Base-by-base conservation (phyloP, 2,888 invertebrate species). In the Stenodema calcarata region DNA sequence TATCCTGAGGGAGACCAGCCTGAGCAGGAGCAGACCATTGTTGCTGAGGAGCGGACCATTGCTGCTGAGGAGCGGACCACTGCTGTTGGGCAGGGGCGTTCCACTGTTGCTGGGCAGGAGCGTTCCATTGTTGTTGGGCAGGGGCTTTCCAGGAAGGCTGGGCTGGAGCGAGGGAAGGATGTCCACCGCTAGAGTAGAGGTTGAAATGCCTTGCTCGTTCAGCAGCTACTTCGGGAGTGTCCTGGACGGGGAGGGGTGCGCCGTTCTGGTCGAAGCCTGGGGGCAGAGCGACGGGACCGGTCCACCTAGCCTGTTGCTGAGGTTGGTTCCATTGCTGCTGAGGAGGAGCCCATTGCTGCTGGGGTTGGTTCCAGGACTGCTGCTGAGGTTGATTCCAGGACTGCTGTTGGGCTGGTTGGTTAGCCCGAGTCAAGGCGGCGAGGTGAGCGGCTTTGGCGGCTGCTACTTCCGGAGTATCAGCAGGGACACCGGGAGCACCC, bases 1-100 rank as follows among this genome's bases (percentile, higher is more conserved):
- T 93, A 85, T 88, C 88, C 28, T 70, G 79, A 93, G 93, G 89
- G 93, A 93, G 89, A 93, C 93, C 84, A 93, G 89, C 93, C 93
- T 82, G 81, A 47, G 70, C 42, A 28, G 44, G 87, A 14, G 84
- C 35, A 78, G 47, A 3, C 87, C 88, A 54, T 54, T 82, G 87
- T 62, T 81, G 80, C 70, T 70, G 80, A 62, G 86, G 80, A n/a
- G 18, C 62, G 1, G 18, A 23, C 87, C 75, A 82, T 23, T 44
- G 73, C 41, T 44, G 82, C 50, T 75, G 75, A 41, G 86, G 18
- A 47, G 44, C 30, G 23, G 62, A n/a, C 11, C 23, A 62, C 62
- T 23, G 23, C 18, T 62, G 62, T 23, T 62, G 62, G n/a, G 27
- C 18, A 27, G 86, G 41, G 16, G 69, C 42, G 27, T 41, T 81